Evolutionary conservation across 2,797 vertebrate species (phyloP).

Genomic region (Danio tinwini): DNA sequence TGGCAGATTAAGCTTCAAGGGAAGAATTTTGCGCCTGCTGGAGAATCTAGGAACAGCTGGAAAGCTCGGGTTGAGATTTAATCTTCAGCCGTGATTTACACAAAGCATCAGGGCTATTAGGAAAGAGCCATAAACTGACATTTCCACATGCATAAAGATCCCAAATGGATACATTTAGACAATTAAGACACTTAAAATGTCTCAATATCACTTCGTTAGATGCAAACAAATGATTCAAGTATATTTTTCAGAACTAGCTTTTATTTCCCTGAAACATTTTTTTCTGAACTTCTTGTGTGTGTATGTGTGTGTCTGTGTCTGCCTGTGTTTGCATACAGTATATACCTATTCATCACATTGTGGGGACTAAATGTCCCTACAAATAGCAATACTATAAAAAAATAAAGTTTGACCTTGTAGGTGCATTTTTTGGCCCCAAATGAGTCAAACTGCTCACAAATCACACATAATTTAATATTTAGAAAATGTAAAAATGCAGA

Average conservation of each 20-base stretch:
- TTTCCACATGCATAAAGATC: neutral
- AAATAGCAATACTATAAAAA: no score
- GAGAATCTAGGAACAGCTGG: constrained; percentile 20
- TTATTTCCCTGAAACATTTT: neutral
- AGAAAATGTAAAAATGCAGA: no score
- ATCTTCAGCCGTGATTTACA: constrained; percentile 6
- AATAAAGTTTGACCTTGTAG: no score
- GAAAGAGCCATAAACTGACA: constrained; percentile 11
- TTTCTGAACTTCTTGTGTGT: no score
- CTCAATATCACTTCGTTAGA: neutral
- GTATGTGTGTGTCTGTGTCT: no score
- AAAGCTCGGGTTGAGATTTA: neutral
- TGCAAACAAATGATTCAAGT: neutral
- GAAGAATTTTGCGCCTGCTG: constrained; percentile 48
- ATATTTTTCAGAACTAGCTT: neutral
- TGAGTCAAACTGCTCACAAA: no score
- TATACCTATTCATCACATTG: no score
- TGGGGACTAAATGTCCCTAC: no score
- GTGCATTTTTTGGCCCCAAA: no score
- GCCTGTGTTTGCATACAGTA: no score
- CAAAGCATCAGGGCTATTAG: neutral
- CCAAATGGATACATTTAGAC: neutral
- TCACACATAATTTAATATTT: no score
- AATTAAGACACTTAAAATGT: neutral
- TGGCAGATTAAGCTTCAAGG: constrained; percentile 48